phyloP scores from a whole-genome alignment of 1,140 invertebrate species.

The Charaxes varanes region DNA sequence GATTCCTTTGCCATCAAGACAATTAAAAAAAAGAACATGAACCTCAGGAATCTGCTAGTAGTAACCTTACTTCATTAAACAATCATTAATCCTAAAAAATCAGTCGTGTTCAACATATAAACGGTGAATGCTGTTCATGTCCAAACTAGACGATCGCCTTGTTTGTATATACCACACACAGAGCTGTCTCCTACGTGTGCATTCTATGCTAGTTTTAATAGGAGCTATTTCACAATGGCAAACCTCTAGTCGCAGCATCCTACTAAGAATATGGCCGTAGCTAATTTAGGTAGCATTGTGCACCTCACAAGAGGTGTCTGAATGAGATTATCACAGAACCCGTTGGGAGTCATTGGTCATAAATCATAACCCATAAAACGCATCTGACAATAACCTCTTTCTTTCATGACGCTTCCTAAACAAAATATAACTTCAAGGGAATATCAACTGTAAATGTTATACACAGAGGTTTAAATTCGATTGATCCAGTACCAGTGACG shows the following conservation, averaged over 20 bases:
- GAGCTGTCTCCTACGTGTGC: not conserved
- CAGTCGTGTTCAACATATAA: constrained; percentile 24
- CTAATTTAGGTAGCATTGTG: constrained; percentile 74
- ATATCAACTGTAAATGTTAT: constrained; percentile 19
- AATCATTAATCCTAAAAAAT: constrained; percentile 36
- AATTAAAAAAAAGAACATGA: too few species aligned
- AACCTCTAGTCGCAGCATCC: constrained; percentile 8
- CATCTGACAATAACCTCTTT: constrained; percentile 64
- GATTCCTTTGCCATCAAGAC: too few species aligned
- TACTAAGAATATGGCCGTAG: constrained; percentile 51
- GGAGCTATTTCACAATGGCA: constrained; percentile 1
- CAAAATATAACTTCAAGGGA: constrained; percentile 12
- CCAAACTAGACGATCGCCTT: constrained; percentile 37
- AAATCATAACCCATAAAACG: constrained; percentile 72
- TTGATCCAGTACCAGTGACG: constrained; percentile 19
- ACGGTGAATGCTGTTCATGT: constrained; percentile 9
- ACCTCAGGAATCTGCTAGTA: too few species aligned
- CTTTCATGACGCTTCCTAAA: constrained; percentile 55
- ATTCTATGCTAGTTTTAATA: constrained; percentile 27
- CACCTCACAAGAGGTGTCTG: constrained; percentile 56
- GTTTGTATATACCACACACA: constrained; percentile 33
- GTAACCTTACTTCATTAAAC: constrained; percentile 36
- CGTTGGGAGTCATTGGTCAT: constrained; percentile 71
- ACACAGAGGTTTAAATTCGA: constrained; percentile 25
- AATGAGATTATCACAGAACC: constrained; percentile 72